Conservation (phyloP, 2,797 vertebrate genomes). For the Graptemys geographica region DNA sequence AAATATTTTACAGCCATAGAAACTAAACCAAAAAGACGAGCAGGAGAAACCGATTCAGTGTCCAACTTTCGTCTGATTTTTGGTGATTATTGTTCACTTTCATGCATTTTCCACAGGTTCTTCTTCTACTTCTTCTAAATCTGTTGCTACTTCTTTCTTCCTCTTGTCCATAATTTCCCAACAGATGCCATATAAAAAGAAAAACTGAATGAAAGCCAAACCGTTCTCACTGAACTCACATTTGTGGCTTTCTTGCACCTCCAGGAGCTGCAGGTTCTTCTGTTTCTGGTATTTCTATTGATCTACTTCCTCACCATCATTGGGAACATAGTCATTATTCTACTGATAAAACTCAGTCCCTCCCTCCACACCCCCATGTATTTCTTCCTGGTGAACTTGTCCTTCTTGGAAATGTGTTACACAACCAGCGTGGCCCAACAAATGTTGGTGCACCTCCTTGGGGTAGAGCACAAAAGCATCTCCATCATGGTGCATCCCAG, state of each 20-base stretch:
- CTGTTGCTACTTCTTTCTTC: too few species aligned
- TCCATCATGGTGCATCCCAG: constrained; percentile 41
- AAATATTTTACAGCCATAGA: too few species aligned
- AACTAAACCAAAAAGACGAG: too few species aligned
- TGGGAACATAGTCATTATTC: constrained; percentile 64
- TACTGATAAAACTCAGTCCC: constrained; percentile 14
- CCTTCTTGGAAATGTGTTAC: constrained; percentile 60
- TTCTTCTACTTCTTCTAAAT: too few species aligned
- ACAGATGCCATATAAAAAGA: too few species aligned
- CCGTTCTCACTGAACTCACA: constrained; percentile 40
- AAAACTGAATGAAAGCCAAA: constrained; percentile 16
- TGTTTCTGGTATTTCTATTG: constrained; percentile 52
- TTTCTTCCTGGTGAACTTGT: too few species aligned
- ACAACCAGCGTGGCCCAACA: constrained; percentile 60
- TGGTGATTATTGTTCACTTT: too few species aligned
- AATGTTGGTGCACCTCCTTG: constrained; percentile 51
- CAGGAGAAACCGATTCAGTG: too few species aligned
- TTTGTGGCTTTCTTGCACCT: constrained; percentile 61
- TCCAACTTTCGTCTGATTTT: too few species aligned
- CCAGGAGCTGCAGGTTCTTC: constrained; percentile 2
- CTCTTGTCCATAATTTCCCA: too few species aligned
- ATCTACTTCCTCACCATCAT: constrained; percentile 52
- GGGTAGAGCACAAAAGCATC: constrained; percentile 37
- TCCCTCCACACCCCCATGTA: constrained; percentile 7
- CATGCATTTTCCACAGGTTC: too few species aligned